Base-by-base conservation (phyloP, 2,797 vertebrate genomes). In the Lycodopsis pacificus region DNA sequence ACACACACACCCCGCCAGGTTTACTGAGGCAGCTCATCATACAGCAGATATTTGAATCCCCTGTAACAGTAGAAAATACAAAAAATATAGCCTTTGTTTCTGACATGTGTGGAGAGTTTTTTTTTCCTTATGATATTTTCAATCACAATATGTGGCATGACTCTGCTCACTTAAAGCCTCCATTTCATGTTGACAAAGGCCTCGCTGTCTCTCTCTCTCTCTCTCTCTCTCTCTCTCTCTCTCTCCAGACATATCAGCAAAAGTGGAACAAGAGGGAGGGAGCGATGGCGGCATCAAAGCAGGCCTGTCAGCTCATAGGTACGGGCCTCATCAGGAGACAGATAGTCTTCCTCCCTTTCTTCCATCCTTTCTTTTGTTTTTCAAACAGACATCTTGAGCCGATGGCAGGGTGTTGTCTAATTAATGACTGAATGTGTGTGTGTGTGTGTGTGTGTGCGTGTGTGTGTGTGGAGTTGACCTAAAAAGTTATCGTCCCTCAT, bases 121-220 rank as follows among this genome's bases (percentile, higher is more conserved):
- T 27, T 15, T 30, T 66, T 72, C 88, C 76, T 79, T 88, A 86
- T 85, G 63, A 65, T 81, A 72, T 89, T 84, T 90, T 90, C 86
- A 79, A 83, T 86, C 81, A 85, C 76, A 90, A 84, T 87, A 75
- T 84, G 73, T 71, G 77, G 65, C 83, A 80, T 80, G 85, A 88
- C 82, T 91, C 72, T 58, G 73, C 87, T 89, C 86, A 76, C 84
- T 91, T 92, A 90, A 87, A 63, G 81, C 85, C 72, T 82, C 62
- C 66, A 72, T 89, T 90, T 93, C 83, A 90, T 92, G 92, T 93
- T 89, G 87, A 92, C 85, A 82, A 86, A 91, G 89, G 82, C 88
- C 81, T 86, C 77, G 78, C 80, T 80, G 53, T 51, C 58, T 22
- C 42, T 65, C 78, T 77, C 67, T 56, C 54, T 20, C 36, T 63